Conservation (phyloP, 2,888 invertebrate genomes). For the Cosmorhoe ocellata region DNA sequence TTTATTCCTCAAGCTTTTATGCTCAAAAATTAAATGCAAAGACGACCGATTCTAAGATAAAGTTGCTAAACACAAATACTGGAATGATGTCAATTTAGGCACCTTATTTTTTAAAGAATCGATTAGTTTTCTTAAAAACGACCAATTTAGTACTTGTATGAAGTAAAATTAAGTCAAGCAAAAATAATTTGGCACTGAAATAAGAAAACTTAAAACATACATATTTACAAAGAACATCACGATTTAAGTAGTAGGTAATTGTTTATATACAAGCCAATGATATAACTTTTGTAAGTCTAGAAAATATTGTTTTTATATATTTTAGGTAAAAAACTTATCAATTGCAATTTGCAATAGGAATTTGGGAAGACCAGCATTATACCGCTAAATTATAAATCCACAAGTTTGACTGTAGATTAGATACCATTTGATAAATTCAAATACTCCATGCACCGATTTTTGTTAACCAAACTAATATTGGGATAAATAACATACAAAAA, state of each 20-base stretch:
- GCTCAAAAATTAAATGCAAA: conserved; percentile 16
- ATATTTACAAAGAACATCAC: conserved; percentile 36
- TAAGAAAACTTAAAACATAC: conserved; percentile 19
- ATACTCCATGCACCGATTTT: conserved; percentile 3
- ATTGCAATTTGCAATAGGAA: neutral
- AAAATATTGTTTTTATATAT: neutral
- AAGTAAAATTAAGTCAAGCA: conserved; percentile 25
- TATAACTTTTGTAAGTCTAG: neutral
- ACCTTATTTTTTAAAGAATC: conserved; percentile 39
- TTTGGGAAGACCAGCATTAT: conserved; percentile 17
- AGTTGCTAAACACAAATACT: conserved; percentile 31
- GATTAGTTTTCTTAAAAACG: conserved; percentile 39
- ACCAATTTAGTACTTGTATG: conserved; percentile 13
- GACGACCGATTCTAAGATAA: conserved; percentile 6
- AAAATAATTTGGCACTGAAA: conserved; percentile 48
- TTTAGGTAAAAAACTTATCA: conserved; percentile 2
- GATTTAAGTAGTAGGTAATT: conserved; percentile 33
- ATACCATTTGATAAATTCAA: conserved; percentile 7
- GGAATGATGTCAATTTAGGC: conserved; percentile 41
- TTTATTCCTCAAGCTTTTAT: neutral
- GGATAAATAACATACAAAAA: conserved; percentile 29
- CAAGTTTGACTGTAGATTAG: neutral
- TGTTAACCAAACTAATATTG: conserved; percentile 41
- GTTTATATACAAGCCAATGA: conserved; percentile 30
- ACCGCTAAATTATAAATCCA: conserved; percentile 1